Evolutionary conservation across 2,888 invertebrate genomes (phyloP), one percentile per base, ranked within the genome.

Genomic region (Melipona bicolor): DNA sequence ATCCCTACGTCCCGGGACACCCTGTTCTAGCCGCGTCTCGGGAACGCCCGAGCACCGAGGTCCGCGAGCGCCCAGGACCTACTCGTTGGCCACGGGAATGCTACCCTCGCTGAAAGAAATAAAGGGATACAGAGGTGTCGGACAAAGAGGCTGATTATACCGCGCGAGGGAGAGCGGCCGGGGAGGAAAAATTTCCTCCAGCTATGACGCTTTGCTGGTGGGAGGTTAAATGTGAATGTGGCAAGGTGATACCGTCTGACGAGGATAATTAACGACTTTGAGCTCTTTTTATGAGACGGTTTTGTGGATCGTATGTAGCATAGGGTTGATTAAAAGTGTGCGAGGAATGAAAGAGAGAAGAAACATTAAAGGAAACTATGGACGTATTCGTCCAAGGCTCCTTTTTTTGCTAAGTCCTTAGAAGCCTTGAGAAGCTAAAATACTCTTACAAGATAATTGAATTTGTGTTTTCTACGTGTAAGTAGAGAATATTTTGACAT

Each of bases 1-100:
- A 92, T 91, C 91, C 89, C 88, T 89, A 83, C 88, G 87, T 85
- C 83, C 82, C 86, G 79, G 77, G 86, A 89, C 32, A 32, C 88
- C 79, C 81, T 77, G 79, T 79, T 21, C 62, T 21, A n/a, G 80
- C 84, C 87, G 62, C 4, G 32, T 32, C 9, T 61, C 32, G 24
- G 17, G 17, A 24, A 24, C 13, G 61, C 9, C 61, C 24, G 24
- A 65, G 17, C 32, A 27, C 50, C 54, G 27, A 27, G 27, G 1
- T 49, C 59, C 27, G 65, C 50, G 65, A 65, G 56, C 32, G n/a
- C 50, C 54, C n/a, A 56, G 56, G 50, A 56, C 49, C 79, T 43
- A n/a, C 32, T 49, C 43, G n/a, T 67, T 27, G 17, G n/a, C 19
- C 17, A 50, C 19, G 4, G 32, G 24, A 36, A n/a, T 74, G 67